Conservation (phyloP, 2,113 vertebrate genomes). For the Rhynchomys soricoides region DNA sequence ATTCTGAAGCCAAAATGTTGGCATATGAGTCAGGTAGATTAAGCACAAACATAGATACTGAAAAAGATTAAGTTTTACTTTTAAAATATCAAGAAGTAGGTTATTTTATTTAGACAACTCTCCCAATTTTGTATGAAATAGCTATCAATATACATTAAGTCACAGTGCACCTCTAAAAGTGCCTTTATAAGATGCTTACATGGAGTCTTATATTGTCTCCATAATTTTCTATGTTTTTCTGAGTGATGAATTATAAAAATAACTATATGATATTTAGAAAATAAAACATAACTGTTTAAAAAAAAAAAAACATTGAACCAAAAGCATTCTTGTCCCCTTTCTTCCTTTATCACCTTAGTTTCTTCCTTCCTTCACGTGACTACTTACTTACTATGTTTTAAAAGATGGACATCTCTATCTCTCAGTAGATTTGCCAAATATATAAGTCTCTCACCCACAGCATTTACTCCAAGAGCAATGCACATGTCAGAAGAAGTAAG, state of each 20-base stretch:
- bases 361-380: rapidly evolving
- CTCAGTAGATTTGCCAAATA: neutral
- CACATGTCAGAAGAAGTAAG: neutral
- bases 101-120: neutral
- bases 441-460: neutral
- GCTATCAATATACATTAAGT: neutral
- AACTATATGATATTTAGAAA: neutral
- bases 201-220: neutral
- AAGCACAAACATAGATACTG: neutral
- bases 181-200: neutral
- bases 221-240: neutral
- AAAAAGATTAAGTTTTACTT: neutral
- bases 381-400: neutral
- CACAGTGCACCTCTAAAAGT: neutral
- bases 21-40: neutral
- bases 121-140: neutral
- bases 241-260: neutral
- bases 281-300: neutral
- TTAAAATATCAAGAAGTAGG: neutral
- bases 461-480: neutral
- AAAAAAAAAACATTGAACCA: neutral
- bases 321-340: neutral
- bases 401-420: neutral
- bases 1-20: neutral
- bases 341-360: rapidly evolving